Evolutionary conservation across 2,888 invertebrate species (phyloP).

Genomic region (Lamproptera curius): DNA sequence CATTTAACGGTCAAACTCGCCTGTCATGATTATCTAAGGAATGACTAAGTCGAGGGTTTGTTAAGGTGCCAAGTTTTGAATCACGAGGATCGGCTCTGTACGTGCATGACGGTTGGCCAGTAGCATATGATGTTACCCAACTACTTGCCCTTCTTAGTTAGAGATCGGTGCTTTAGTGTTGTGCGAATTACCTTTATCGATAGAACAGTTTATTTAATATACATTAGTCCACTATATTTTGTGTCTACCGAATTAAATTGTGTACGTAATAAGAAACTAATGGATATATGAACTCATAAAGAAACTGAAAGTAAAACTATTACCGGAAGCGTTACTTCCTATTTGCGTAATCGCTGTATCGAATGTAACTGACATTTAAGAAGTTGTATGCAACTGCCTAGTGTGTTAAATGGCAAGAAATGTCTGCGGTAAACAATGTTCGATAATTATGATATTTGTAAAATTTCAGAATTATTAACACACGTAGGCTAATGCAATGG

Average conservation of each 20-base stretch:
- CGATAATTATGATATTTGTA: neutral
- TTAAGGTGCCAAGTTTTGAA: too few relatives aligned
- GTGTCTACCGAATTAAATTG: too few relatives aligned
- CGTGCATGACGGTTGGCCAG: constrained; percentile 32
- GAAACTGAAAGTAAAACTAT: too few relatives aligned
- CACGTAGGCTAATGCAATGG: too few relatives aligned
- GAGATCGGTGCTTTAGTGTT: constrained; percentile 44
- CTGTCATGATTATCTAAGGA: too few relatives aligned
- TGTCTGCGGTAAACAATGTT: constrained; percentile 1
- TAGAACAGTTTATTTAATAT: constrained; percentile 3
- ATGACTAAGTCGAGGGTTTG: too few relatives aligned
- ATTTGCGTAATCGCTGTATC: constrained; percentile 1
- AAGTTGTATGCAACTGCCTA: neutral
- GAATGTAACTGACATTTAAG: constrained; percentile 6
- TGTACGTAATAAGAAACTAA: too few relatives aligned
- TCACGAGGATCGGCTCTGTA: too few relatives aligned
- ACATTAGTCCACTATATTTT: too few relatives aligned
- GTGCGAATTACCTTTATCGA: constrained; percentile 26
- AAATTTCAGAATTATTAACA: too few relatives aligned
- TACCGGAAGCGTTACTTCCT: neutral
- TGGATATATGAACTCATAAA: too few relatives aligned
- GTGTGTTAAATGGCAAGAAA: constrained; percentile 1
- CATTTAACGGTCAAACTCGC: too few relatives aligned
- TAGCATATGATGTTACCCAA: constrained; percentile 75
- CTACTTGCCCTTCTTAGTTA: constrained; percentile 65